Conservation (phyloP, 2,113 vertebrate genomes). For the Crypturellus undulatus region DNA sequence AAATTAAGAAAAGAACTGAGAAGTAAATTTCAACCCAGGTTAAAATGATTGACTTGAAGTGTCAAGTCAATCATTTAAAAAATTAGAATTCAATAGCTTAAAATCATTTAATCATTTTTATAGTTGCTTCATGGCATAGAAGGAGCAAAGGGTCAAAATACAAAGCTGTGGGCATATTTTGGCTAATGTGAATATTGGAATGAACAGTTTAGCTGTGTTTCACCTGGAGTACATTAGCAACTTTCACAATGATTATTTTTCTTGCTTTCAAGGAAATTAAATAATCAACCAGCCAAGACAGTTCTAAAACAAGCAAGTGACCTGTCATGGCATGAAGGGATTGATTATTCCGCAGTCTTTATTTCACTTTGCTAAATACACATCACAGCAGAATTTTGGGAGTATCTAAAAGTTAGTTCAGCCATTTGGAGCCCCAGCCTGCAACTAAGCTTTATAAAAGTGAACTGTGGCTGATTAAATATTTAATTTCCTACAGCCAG, state of each 20-base stretch:
- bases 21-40: conserved; percentile 52
- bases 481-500: neutral
- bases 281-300: conserved; percentile 57
- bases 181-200: conserved; percentile 37
- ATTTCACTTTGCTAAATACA: conserved; percentile 49
- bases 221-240: conserved; percentile 65
- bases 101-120: conserved; percentile 55
- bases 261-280: conserved; percentile 72
- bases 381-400: neutral
- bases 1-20: conserved; percentile 46
- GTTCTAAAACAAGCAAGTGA: conserved; percentile 58
- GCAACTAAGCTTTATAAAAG: neutral
- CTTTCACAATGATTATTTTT: conserved; percentile 68
- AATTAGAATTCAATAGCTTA: conserved; percentile 60
- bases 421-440: neutral
- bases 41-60: conserved; percentile 65
- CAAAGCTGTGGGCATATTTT: neutral
- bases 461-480: neutral
- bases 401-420: conserved; percentile 24
- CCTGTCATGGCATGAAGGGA: conserved; percentile 8
- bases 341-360: conserved; percentile 48
- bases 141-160: conserved; percentile 36
- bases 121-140: conserved; percentile 37
- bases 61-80: conserved; percentile 38
- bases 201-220: conserved; percentile 25